These are phyloP conservation scores for Numida meleagris DNA, from an alignment of 2,113 vertebrate species.

Conservation along the genomic window DNA sequence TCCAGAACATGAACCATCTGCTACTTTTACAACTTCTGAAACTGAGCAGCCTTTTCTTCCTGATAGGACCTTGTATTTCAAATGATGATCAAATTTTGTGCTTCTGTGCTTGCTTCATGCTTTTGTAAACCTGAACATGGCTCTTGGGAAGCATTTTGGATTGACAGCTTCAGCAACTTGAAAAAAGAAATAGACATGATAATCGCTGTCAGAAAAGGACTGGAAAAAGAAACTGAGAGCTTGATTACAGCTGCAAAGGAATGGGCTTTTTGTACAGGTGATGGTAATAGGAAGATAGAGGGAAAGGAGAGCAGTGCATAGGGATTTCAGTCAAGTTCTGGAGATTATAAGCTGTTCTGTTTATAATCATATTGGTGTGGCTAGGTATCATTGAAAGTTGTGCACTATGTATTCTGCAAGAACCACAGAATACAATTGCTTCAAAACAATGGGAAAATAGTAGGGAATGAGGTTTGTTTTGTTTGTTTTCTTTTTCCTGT, in stretches of 20 bases:
- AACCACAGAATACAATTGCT: background rate
- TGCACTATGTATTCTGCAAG: background rate
- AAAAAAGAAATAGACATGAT: background rate
- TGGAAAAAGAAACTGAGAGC: conserved; percentile 8
- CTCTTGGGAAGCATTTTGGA: background rate
- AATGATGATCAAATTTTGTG: background rate
- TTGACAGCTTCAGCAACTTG: conserved; percentile 11
- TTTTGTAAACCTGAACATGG: background rate
- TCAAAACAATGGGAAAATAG: background rate
- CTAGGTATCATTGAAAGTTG: background rate
- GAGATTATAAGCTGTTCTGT: background rate
- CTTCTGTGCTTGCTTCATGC: background rate
- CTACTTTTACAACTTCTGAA: conserved; percentile 23
- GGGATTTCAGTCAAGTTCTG: background rate
- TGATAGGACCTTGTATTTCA: conserved; percentile 14
- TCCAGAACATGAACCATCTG: background rate
- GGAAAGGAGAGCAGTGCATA: background rate
- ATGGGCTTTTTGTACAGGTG: background rate
- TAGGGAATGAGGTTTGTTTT: background rate
- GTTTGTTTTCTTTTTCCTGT: background rate
- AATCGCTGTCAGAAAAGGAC: conserved; percentile 15
- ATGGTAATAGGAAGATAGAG: background rate
- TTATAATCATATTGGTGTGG: background rate
- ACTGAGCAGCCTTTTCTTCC: background rate
- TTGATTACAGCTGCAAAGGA: conserved; percentile 13